Evolutionary conservation across 1,140 invertebrate species (phyloP).

Genomic region (Trichogramma pretiosum): DNA sequence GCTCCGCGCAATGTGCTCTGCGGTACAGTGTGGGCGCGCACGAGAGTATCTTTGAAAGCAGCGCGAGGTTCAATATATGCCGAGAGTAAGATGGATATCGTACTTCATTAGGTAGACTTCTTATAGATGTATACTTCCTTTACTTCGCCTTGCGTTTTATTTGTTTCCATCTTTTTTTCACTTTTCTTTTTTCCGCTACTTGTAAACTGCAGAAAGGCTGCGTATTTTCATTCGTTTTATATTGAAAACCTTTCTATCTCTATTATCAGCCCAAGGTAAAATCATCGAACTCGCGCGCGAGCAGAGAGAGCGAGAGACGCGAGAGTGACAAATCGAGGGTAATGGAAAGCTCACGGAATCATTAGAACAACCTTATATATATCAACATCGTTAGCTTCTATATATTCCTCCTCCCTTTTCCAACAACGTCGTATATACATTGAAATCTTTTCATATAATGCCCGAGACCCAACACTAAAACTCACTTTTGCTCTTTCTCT

Average conservation of each 20-base stretch:
- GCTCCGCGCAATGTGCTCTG: too few species aligned
- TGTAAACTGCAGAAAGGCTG: not conserved
- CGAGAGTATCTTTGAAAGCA: not conserved
- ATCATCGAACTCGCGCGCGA: too few species aligned
- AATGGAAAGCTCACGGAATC: too few species aligned
- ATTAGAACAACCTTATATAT: too few species aligned
- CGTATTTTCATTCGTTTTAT: not conserved
- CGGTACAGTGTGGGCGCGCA: too few species aligned
- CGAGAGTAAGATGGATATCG: slow-evolving; percentile 35
- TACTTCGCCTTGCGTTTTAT: slow-evolving; percentile 17
- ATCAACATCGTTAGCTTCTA: too few species aligned
- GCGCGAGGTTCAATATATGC: slow-evolving; percentile 1
- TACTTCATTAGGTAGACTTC: slow-evolving; percentile 36
- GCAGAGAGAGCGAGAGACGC: too few species aligned
- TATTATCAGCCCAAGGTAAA: not conserved
- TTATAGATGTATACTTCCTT: slow-evolving; percentile 14
- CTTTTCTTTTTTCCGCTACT: not conserved
- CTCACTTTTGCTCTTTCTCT: not conserved
- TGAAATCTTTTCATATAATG: not conserved
- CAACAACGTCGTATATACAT: too few species aligned
- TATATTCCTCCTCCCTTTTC: too few species aligned
- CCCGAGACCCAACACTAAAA: not conserved
- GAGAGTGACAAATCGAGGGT: too few species aligned
- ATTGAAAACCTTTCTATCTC: slow-evolving; percentile 11
- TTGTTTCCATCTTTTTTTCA: slow-evolving; percentile 21